Percentiles rank a stretch among this genome's conserved stretches.
phyloP scores from a whole-genome alignment of 2,888 invertebrate genomes.

The Aphrophora alni region DNA sequence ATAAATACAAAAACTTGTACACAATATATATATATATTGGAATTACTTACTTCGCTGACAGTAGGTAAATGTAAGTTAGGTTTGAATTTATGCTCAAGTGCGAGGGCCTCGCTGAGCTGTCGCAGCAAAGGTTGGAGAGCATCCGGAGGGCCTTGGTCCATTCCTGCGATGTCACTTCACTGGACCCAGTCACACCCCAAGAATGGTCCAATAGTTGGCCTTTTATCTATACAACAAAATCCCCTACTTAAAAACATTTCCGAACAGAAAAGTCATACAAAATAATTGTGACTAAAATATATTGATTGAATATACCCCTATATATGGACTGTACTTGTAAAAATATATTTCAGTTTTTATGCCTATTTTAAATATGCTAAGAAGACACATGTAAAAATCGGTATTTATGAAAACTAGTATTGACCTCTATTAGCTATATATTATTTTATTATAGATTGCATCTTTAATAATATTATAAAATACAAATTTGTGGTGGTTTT shows the following conservation, averaged over 20 bases:
- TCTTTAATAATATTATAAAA: no score
- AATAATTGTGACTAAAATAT: background rate
- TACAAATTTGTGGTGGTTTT: no score
- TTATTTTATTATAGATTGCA: no score
- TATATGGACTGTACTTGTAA: no score
- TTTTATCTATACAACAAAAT: conserved; percentile 37
- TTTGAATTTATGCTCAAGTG: conserved; percentile 73
- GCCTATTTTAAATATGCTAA: no score
- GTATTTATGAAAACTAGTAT: no score
- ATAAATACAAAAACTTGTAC: no score
- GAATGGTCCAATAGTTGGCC: conserved; percentile 47
- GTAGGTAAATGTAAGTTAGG: conserved; percentile 70
- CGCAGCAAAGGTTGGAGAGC: conserved; percentile 57
- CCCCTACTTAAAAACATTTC: background rate
- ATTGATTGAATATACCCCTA: background rate
- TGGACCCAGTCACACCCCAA: conserved; percentile 44
- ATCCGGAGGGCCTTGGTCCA: conserved; percentile 47
- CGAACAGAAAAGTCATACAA: background rate
- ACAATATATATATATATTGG: no score
- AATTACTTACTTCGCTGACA: conserved; percentile 46
- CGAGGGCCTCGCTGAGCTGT: conserved; percentile 71
- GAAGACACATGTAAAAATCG: no score
- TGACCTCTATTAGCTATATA: no score
- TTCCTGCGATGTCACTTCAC: conserved; percentile 45
- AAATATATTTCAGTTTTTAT: no score